These are phyloP conservation scores for Pyxicephalus adspersus DNA, from an alignment of 2,113 vertebrate genomes.

Conservation along the genomic window DNA sequence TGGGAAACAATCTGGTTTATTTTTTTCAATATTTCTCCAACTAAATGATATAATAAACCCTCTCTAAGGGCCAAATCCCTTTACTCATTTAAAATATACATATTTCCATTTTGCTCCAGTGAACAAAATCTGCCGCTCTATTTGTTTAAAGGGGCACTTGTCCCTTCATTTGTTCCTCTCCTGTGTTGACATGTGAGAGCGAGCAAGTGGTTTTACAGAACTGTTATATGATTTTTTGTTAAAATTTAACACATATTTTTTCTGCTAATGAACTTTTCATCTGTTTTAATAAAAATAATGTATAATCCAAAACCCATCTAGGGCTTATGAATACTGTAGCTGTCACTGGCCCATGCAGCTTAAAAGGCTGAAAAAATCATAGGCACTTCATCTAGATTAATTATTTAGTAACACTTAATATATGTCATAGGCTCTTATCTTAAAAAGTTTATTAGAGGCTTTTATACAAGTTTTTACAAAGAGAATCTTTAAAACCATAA, in stretches of 20 bases:
- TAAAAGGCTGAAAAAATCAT: no score
- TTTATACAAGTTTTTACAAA: no score
- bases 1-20: background rate
- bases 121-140: slow-evolving; percentile 54
- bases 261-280: slow-evolving; percentile 8
- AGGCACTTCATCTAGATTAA: no score
- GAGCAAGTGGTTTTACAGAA: slow-evolving; percentile 19
- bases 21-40: background rate
- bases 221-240: slow-evolving; percentile 32
- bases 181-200: background rate
- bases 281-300: slow-evolving; percentile 11
- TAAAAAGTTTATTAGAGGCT: no score
- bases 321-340: background rate
- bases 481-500: no score
- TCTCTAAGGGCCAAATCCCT: slow-evolving; percentile 39
- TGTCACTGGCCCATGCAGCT: background rate
- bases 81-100: slow-evolving; percentile 56
- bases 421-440: no score
- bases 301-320: background rate
- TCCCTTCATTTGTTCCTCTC: slow-evolving; percentile 39
- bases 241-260: slow-evolving; percentile 12
- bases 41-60: slow-evolving; percentile 39
- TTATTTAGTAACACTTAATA: no score
- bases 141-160: slow-evolving; percentile 51
- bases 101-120: slow-evolving; percentile 51